Base-by-base conservation (phyloP, 2,888 invertebrate genomes). In the Stictocephala bisonia region DNA sequence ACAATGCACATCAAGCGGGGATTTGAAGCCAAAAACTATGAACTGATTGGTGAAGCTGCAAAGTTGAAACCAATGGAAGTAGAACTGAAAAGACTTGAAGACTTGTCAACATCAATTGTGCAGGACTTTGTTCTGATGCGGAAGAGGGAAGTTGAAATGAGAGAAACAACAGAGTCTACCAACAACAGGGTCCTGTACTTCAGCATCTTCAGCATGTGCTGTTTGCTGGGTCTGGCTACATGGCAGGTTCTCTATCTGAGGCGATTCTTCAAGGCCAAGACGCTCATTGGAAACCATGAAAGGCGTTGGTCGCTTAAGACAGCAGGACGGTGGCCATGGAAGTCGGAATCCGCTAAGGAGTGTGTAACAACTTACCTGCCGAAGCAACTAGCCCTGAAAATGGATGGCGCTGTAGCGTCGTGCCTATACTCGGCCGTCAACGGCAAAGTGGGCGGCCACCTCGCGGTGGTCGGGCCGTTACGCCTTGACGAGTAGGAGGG, bases 171-270 rank as follows among this genome's bases (percentile, higher is more conserved):
- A 99, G 99, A 99, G 86, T 96, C 98, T 70, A 99, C 99, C 78
- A 99, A 98, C 85, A 93, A 93, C 81, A 89, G 98, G 77, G 98
- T 99, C 64, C 86, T 99, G 79, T 99, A 98, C 88, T 97, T 99
- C 85, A 98, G 98, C 82, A 89, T 99, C 83, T 97, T 99, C 86
- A 97, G 97, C 78, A 97, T 99, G 94, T 90, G 92, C 81, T 97
- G 98, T 84, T 89, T 99, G 75, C 86, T 99, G 67, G 93, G 95
- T 56, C 87, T 99, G 80, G 99, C 99, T 75, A 95, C 96, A 72
- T 99, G 99, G 98, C 99, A 99, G 86, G 97, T 99, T 44, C 87
- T 99, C 74, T 99, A 99, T 84, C 89, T 99, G 77, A 90, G 98
- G 83, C 91, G 96, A 83, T 99, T 96, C 86, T 99, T 99, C 89